Percentiles rank a stretch among this genome's conserved stretches.
Evolutionary conservation across 1,140 invertebrate species (phyloP).

Genomic region (Phortica variegata): DNA sequence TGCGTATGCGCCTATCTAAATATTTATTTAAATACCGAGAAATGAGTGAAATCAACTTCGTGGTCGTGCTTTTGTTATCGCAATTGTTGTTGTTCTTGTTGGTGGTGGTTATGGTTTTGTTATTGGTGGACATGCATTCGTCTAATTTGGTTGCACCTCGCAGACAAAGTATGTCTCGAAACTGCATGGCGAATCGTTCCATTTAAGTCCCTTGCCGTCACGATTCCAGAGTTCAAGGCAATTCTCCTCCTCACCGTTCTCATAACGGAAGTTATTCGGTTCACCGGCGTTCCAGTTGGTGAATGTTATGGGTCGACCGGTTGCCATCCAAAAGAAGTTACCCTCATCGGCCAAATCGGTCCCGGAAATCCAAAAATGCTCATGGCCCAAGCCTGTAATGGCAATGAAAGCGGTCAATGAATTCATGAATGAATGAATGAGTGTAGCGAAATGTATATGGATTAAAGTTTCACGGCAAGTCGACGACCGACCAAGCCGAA

Average conservation of each 20-base stretch:
- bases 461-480: slow-evolving; percentile 3
- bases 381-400: slow-evolving; percentile 73
- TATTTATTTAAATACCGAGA: too few species aligned
- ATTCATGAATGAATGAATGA: not conserved
- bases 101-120: not conserved
- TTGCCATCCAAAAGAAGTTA: slow-evolving; percentile 90
- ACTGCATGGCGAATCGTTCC: slow-evolving; percentile 90
- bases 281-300: slow-evolving; percentile 92
- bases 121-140: not conserved
- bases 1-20: too few species aligned
- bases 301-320: slow-evolving; percentile 81
- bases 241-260: slow-evolving; percentile 89
- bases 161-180: slow-evolving; percentile 91
- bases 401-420: not conserved
- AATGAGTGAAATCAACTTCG: too few species aligned
- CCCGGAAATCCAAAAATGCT: slow-evolving; percentile 91
- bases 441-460: not conserved
- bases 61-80: too few species aligned
- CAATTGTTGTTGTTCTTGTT: too few species aligned
- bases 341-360: slow-evolving; percentile 88
- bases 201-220: slow-evolving; percentile 86
- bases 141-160: slow-evolving; percentile 67
- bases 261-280: slow-evolving; percentile 88
- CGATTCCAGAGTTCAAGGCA: slow-evolving; percentile 89
- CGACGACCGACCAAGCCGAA: too few species aligned